phyloP scores from a whole-genome alignment of 2,113 vertebrate species.

The Oreochromis spilurus region DNA sequence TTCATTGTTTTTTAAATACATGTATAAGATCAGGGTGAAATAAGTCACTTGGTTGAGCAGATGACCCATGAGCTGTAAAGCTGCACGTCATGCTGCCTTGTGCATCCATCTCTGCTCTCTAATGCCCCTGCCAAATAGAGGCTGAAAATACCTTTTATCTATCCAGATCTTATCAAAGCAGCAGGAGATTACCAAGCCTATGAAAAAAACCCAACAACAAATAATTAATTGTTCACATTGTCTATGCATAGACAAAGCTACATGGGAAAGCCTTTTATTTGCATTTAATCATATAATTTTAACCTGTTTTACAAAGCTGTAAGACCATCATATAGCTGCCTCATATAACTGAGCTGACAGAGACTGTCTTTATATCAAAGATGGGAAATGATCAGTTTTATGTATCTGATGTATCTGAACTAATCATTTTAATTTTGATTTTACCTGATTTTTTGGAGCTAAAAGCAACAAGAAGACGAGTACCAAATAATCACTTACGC shows the following conservation, averaged over 20 bases:
- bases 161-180: neutral
- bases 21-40: neutral
- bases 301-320: neutral
- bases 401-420: neutral
- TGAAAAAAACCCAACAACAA: rapidly evolving
- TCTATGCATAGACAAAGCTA: neutral
- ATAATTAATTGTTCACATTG: neutral
- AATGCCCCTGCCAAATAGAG: neutral
- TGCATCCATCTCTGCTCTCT: neutral
- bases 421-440: neutral
- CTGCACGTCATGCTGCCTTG: neutral
- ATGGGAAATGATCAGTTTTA: neutral
- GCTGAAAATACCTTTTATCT: neutral
- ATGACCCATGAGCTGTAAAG: neutral
- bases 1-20: neutral
- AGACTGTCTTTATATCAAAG: neutral
- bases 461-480: neutral
- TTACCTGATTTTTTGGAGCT: neutral
- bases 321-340: neutral
- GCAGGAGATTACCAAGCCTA: neutral
- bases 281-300: neutral
- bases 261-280: neutral
- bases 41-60: neutral
- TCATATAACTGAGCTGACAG: neutral
- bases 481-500: rapidly evolving